Percentiles rank a stretch among this genome's conserved stretches.
Conservation (phyloP, 1,140 invertebrate genomes). For the Heliothis subflexa region DNA sequence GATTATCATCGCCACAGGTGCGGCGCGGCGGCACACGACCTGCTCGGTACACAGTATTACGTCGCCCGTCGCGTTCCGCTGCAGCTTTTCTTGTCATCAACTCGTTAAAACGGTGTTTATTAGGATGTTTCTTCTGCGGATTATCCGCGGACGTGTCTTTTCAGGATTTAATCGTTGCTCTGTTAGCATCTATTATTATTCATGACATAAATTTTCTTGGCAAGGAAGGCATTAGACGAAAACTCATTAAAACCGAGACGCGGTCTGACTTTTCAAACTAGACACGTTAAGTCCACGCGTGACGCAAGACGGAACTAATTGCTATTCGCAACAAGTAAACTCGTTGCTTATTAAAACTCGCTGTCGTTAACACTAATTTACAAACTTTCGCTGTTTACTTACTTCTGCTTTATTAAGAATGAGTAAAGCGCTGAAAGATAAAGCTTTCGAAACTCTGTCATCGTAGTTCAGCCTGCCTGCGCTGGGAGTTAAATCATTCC, state of each 20-base stretch:
- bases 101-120: slow-evolving; percentile 77
- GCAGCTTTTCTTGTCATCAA: slow-evolving; percentile 62
- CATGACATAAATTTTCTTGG: slow-evolving; percentile 84
- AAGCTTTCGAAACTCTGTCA: not conserved
- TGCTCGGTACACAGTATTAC: slow-evolving; percentile 10
- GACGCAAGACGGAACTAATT: slow-evolving; percentile 74
- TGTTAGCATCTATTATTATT: slow-evolving; percentile 80
- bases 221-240: slow-evolving; percentile 83
- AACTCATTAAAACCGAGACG: slow-evolving; percentile 84
- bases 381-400: slow-evolving; percentile 52
- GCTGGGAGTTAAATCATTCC: not conserved
- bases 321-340: slow-evolving; percentile 74
- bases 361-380: slow-evolving; percentile 71
- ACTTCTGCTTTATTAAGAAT: slow-evolving; percentile 53
- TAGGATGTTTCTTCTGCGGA: slow-evolving; percentile 74
- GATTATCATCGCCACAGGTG: slow-evolving; percentile 27
- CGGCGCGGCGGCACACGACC: not conserved
- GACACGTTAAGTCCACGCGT: slow-evolving; percentile 85
- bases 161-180: slow-evolving; percentile 78
- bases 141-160: slow-evolving; percentile 78
- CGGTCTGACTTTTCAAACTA: slow-evolving; percentile 84
- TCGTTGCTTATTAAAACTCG: slow-evolving; percentile 74
- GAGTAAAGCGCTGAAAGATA: not conserved
- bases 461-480: not conserved
- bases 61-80: not conserved